Conservation (phyloP, 2,888 invertebrate species). For the Abrostola tripartita region DNA sequence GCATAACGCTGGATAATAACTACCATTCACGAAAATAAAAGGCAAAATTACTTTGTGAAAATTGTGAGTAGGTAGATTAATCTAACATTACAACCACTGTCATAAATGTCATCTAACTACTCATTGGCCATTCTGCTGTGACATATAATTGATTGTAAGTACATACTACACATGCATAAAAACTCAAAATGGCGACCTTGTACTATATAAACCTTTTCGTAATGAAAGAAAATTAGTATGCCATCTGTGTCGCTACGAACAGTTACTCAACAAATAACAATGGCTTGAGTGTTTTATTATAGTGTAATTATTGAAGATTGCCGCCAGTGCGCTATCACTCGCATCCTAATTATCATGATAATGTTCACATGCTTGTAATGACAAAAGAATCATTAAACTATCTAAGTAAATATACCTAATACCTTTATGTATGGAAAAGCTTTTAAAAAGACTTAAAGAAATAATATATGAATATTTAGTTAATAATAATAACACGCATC, state of each 20-base stretch:
- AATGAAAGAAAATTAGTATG: conserved; percentile 62
- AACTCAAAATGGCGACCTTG: conserved; percentile 65
- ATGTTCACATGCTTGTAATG: background rate
- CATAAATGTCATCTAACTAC: conserved; percentile 13
- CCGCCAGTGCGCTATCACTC: conserved; percentile 13
- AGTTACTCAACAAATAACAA: conserved; percentile 59
- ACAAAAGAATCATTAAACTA: too few species aligned
- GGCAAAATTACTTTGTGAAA: background rate
- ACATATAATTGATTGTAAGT: conserved; percentile 21
- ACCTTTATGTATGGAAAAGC: too few species aligned
- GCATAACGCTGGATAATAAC: background rate
- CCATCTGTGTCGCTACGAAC: conserved; percentile 36
- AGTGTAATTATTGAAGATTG: conserved; percentile 50
- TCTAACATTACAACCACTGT: background rate
- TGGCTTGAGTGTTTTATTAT: conserved; percentile 51
- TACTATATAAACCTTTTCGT: conserved; percentile 58
- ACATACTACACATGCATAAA: conserved; percentile 4
- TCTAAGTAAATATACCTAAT: too few species aligned
- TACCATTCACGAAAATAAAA: background rate
- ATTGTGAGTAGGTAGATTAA: background rate
- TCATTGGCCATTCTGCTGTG: background rate
- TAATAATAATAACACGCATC: too few species aligned
- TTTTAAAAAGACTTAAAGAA: too few species aligned
- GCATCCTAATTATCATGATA: conserved; percentile 29
- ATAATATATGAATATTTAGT: too few species aligned